These are phyloP conservation scores for Dendroctonus ponderosae DNA, from an alignment of 1,140 invertebrate species.

Conservation along the genomic window DNA sequence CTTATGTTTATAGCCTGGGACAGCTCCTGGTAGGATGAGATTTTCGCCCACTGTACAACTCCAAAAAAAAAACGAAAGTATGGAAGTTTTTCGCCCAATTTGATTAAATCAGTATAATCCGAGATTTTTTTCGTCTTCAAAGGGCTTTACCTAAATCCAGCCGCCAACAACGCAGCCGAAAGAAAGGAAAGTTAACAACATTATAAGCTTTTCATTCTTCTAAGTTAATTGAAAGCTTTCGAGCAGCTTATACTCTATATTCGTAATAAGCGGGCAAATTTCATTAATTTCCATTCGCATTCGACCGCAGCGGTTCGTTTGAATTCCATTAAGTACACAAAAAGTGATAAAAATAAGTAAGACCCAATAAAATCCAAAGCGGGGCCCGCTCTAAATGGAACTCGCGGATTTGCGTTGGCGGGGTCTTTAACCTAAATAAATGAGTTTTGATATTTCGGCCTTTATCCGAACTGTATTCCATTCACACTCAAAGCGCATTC, in stretches of 20 bases:
- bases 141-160: no score
- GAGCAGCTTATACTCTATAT: background rate
- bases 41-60: no score
- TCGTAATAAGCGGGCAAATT: constrained; percentile 2
- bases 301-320: constrained; percentile 11
- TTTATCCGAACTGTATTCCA: no score
- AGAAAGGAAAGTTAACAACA: background rate
- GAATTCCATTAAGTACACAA: constrained; percentile 19
- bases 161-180: background rate
- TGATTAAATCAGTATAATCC: no score
- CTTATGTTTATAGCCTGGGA: no score
- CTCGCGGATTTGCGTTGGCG: constrained; percentile 9
- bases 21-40: no score
- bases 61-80: no score
- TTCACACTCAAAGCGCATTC: no score
- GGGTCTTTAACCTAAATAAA: constrained; percentile 19
- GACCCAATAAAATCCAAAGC: constrained; percentile 22
- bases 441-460: constrained; percentile 16
- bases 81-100: no score
- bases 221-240: constrained; percentile 21
- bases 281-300: constrained; percentile 19
- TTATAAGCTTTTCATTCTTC: constrained; percentile 4
- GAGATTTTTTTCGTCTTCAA: no score
- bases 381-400: constrained; percentile 14
- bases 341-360: constrained; percentile 26